Base-by-base conservation (phyloP, 2,888 invertebrate genomes). In the Caenorhabditis parvicauda region DNA sequence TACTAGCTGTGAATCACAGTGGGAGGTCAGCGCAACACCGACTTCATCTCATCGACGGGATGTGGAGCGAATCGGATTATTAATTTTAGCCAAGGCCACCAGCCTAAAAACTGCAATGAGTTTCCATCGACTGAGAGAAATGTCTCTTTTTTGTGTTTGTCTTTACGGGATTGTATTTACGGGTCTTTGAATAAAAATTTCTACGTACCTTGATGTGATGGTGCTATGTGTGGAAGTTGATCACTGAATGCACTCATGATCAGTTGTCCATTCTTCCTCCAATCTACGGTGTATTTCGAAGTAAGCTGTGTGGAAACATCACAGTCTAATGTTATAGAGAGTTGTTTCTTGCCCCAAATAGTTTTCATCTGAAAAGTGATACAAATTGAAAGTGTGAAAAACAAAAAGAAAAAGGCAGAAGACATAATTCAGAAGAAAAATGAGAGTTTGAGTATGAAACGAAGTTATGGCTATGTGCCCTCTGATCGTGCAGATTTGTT, bases 191-290 rank as follows among this genome's bases (percentile, higher is more conserved):
- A n/a, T 17, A 48, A 37, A 21, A 32, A 29, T 24, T 22, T n/a
- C 4, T 21, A 38, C 59, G 41, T 48, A 75, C 75, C 75, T 66
- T 71, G 72, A 32, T 67, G 48, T 42, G 57, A 46, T 2, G 72
- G 73, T 19, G 70, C 66, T 3, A 70, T 57, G 51, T 74, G 71
- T 9, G 74, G 74, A 27, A 59, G 53, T 24, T 72, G 64, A 7
- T 64, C 52, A 22, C 70, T 71, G 42, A 64, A 72, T 21, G 72
- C 74, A 52, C 67, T 72, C 54, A 70, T 59, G 38, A 75, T 70
- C 50, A 75, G 53, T 48, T 64, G 55, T 9, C 59, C 62, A 50
- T 73, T 70, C 54, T 69, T 70, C 12, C 73, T 51, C 75, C 75
- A 75, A 51, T 75, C 75, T 43, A 75, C 39, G 2, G 73, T 59